Evolutionary conservation across 2,888 invertebrate genomes (phyloP), one percentile per base, ranked within the genome.

Genomic region (Iselma pallidipennis): DNA sequence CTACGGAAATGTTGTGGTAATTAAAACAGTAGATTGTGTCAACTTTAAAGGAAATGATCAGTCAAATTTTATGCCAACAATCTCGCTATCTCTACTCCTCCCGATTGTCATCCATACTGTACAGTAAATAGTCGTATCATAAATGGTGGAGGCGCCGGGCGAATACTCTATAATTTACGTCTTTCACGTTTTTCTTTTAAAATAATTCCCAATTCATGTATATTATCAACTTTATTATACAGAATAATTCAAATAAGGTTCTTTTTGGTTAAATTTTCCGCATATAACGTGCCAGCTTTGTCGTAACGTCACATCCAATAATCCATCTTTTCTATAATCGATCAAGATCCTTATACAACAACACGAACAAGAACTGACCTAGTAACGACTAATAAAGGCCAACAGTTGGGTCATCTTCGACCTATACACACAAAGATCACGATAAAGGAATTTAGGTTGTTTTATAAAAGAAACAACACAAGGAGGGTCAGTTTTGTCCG

Each of bases 101-200:
- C 1, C 19, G 2, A 10, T 10, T 16, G n/a, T n/a, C n/a, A n/a
- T n/a, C n/a, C n/a, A n/a, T n/a, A n/a, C n/a, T n/a, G n/a, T n/a
- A n/a, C n/a, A n/a, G 42, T 37, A 14, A 37, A 16, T 37, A 37
- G 16, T 37, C 6, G 0, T 6, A 4, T 21, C 1, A 23, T 10
- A 52, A 52, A 52, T 52, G 52, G 52, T 52, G 52, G 52, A 52
- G 29, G 52, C 52, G 52, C 52, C 51, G 51, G 51, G 19, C 19
- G 14, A 45, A 45, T 21, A 3, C 21, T 7, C 12, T 16, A 19
- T 21, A 21, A 12, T 23, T 5, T 23, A 7, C 7, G 1, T 4
- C 5, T 29, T 12, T 29, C 3, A 1, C 2, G 2, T 10, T 1
- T 29, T 29, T 12, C 29, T 12, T 5, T 37, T 37, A 2, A 37